Percentiles rank a stretch among this genome's conserved stretches.
These are phyloP conservation scores for Cephus rjabovi DNA, from an alignment of 2,888 invertebrate species.

Conservation along the genomic window DNA sequence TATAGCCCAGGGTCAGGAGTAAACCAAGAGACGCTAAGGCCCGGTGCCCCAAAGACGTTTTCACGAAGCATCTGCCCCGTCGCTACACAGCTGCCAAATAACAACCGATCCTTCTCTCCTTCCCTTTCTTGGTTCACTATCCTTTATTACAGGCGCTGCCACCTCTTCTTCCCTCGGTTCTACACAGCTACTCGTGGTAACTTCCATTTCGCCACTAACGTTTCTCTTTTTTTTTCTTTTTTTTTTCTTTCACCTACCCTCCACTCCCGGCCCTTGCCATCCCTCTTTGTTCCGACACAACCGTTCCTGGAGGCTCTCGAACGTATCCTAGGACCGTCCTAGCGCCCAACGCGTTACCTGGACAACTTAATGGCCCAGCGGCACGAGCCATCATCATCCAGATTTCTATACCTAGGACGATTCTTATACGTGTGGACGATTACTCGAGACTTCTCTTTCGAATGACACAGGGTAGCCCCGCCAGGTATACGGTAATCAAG, in stretches of 20 bases:
- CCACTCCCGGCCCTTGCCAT: background rate
- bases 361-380: background rate
- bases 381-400: background rate
- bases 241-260: slow-evolving; percentile 11
- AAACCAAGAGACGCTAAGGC: background rate
- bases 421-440: background rate
- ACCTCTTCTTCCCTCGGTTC: slow-evolving; percentile 4
- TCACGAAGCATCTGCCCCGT: slow-evolving; percentile 59
- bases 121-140: slow-evolving; percentile 13
- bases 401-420: background rate
- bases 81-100: slow-evolving; percentile 57
- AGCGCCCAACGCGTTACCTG: background rate
- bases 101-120: slow-evolving; percentile 36
- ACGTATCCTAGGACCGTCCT: background rate
- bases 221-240: background rate
- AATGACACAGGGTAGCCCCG: background rate
- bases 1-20: background rate
- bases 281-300: slow-evolving; percentile 9
- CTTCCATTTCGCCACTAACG: slow-evolving; percentile 13
- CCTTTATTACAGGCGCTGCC: slow-evolving; percentile 10
- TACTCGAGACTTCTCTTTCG: background rate
- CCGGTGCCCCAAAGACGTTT: slow-evolving; percentile 53
- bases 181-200: background rate
- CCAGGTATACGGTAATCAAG: background rate
- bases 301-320: background rate